Conservation (phyloP, 2,888 invertebrate species). For the Mayetiola destructor region DNA sequence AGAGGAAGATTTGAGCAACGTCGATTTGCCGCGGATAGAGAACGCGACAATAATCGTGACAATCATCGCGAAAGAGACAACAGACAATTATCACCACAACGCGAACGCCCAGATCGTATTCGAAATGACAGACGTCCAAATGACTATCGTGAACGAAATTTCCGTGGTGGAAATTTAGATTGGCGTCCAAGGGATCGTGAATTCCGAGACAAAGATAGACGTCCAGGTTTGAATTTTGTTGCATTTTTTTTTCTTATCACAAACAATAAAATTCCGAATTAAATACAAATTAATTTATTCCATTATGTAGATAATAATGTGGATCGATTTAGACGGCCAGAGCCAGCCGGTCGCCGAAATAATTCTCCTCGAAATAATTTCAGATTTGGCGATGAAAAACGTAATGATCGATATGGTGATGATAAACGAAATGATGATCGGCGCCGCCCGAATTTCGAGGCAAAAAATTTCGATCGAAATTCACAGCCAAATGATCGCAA, state of each 20-base stretch:
- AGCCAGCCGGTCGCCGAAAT: constrained; percentile 13
- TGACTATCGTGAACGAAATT: neutral
- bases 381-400: neutral
- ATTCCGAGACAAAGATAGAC: too few relatives aligned
- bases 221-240: too few relatives aligned
- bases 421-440: neutral
- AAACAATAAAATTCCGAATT: neutral
- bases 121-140: neutral
- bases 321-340: constrained; percentile 9
- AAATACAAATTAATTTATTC: too few relatives aligned
- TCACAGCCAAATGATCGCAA: constrained; percentile 16
- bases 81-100: neutral
- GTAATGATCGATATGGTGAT: neutral
- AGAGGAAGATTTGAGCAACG: too few relatives aligned
- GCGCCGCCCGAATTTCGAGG: neutral
- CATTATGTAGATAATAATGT: neutral
- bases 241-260: neutral
- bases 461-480: neutral
- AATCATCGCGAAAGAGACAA: too few relatives aligned
- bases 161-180: too few relatives aligned
- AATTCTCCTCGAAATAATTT: neutral
- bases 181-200: too few relatives aligned
- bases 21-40: too few relatives aligned
- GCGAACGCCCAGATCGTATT: neutral
- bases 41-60: too few relatives aligned